A percentile compares a stretch with the other conserved stretches of the same genome.
Evolutionary conservation across 2,888 invertebrate genomes (phyloP).

Genomic region (Rhingia rostrata): DNA sequence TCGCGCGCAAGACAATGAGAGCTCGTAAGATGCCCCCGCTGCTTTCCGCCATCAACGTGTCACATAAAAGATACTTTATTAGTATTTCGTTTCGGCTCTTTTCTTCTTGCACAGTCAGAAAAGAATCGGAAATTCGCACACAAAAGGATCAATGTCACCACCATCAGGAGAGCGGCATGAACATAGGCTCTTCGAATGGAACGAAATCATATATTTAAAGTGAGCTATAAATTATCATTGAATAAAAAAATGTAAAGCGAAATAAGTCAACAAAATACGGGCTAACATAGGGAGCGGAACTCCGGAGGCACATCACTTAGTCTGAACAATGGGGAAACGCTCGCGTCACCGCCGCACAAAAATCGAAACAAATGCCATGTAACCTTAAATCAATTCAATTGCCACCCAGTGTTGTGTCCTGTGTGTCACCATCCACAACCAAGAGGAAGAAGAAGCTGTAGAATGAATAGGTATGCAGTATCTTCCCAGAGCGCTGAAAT

Average conservation of each 20-base stretch:
- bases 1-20: slow-evolving; percentile 50
- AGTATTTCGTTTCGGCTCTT: slow-evolving; percentile 47
- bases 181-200: slow-evolving; percentile 43
- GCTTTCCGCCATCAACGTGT: slow-evolving; percentile 63
- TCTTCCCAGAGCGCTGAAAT: slow-evolving; percentile 48
- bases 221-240: slow-evolving; percentile 75
- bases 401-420: slow-evolving; percentile 79
- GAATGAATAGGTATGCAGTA: slow-evolving; percentile 21
- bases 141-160: slow-evolving; percentile 73
- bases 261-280: slow-evolving; percentile 65
- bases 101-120: slow-evolving; percentile 10
- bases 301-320: slow-evolving; percentile 55
- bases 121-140: slow-evolving; percentile 68
- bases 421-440: slow-evolving; percentile 36
- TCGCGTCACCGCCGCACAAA: slow-evolving; percentile 59
- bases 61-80: slow-evolving; percentile 74
- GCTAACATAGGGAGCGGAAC: slow-evolving; percentile 47
- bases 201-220: slow-evolving; percentile 72
- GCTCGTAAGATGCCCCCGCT: slow-evolving; percentile 43
- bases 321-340: slow-evolving; percentile 69
- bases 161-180: slow-evolving; percentile 53
- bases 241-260: slow-evolving; percentile 71
- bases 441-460: slow-evolving; percentile 27
- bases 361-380: slow-evolving; percentile 75
- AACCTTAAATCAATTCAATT: slow-evolving; percentile 81